Evolutionary conservation across 2,888 invertebrate species (phyloP).

Genomic region (Hanleya hanleyi): DNA sequence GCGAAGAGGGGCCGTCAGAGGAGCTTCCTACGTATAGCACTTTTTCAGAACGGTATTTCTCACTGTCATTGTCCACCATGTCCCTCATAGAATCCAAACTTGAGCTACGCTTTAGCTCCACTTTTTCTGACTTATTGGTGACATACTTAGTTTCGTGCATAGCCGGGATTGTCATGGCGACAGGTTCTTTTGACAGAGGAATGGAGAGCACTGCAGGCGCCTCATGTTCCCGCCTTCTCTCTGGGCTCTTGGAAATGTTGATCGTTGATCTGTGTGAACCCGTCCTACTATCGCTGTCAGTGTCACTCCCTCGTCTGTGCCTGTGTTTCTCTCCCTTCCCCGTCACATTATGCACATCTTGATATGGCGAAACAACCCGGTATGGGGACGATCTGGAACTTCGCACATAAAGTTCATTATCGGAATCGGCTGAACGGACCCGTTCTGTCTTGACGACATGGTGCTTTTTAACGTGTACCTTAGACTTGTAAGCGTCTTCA

Average conservation of each 20-base stretch:
- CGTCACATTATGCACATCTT: too few species aligned
- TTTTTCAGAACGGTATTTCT: not conserved
- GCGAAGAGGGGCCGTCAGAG: not conserved
- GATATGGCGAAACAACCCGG: not conserved
- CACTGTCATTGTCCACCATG: not conserved
- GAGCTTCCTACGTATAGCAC: not conserved
- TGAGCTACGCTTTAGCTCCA: not conserved
- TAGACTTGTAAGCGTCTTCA: not conserved
- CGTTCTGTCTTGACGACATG: not conserved
- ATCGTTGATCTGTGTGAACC: not conserved
- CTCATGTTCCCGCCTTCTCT: not conserved
- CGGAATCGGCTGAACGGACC: not conserved
- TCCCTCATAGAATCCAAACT: constrained; percentile 8
- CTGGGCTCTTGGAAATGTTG: not conserved
- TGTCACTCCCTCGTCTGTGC: not conserved
- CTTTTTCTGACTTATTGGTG: not conserved
- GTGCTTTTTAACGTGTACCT: not conserved
- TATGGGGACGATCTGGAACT: not conserved
- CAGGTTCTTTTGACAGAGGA: constrained; percentile 6
- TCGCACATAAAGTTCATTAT: not conserved
- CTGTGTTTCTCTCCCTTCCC: not conserved
- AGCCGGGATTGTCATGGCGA: constrained; percentile 5
- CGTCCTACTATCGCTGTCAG: not conserved
- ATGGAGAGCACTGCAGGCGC: constrained; percentile 1
- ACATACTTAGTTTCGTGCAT: constrained; percentile 6